Evolutionary conservation across 2,797 vertebrate species (phyloP).

Genomic region (Hozukius guyotensis): DNA sequence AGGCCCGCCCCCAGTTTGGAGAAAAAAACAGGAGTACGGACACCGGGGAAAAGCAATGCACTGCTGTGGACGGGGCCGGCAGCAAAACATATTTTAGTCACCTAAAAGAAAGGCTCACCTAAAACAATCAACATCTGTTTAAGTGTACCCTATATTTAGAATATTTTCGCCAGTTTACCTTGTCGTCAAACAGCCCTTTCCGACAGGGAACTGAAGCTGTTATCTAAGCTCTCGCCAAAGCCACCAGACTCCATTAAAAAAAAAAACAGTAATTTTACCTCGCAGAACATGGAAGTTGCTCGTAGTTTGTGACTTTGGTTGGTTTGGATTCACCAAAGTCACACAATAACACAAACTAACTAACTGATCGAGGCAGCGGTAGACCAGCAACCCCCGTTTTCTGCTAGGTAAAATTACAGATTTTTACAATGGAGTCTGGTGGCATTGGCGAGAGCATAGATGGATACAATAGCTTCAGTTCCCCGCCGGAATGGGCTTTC

Average conservation of each 20-base stretch:
- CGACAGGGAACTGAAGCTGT: neutral
- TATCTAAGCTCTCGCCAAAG: neutral
- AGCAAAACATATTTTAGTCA: neutral
- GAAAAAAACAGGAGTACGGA: neutral
- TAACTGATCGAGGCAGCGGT: neutral
- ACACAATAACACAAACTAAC: neutral
- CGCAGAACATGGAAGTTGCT: neutral
- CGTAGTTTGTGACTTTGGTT: neutral
- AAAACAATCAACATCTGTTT: neutral
- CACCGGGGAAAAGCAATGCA: neutral
- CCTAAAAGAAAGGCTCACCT: neutral
- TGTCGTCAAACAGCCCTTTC: neutral
- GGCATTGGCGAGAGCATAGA: too few relatives aligned
- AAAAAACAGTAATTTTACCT: neutral
- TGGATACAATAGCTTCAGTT: too few relatives aligned
- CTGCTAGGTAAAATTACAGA: too few relatives aligned
- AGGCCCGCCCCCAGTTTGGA: neutral
- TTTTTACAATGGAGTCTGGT: too few relatives aligned
- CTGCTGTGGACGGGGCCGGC: fast-evolving
- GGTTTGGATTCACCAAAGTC: neutral
- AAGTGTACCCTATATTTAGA: neutral
- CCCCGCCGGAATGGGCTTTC: fast-evolving
- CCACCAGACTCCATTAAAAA: neutral
- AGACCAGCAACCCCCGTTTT: too few relatives aligned
- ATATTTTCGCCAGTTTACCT: neutral